Evolutionary conservation across 2,888 invertebrate genomes (phyloP).

Genomic region (Chrysomela aeneicollis): DNA sequence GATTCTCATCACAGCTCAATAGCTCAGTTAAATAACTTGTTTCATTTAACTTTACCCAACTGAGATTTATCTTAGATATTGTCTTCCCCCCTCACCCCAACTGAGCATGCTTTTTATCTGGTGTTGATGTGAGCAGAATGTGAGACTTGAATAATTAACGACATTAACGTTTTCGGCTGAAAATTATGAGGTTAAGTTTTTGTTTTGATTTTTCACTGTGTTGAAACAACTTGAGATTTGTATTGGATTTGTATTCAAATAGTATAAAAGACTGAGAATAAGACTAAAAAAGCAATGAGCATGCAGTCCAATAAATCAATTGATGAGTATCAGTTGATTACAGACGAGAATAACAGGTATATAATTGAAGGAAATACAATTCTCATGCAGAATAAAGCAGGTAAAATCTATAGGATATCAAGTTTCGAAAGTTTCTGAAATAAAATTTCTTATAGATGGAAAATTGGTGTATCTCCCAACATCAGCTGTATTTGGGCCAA

Average conservation of each 20-base stretch:
- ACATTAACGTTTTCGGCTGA: neutral
- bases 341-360: neutral
- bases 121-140: neutral
- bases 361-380: neutral
- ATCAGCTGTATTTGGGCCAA: constrained; percentile 3
- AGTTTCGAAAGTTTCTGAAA: neutral
- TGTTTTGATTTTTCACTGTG: neutral
- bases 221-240: no score
- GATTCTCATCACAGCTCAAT: neutral
- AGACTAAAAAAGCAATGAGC: no score
- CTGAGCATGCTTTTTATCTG: neutral
- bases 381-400: neutral
- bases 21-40: neutral
- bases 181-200: neutral
- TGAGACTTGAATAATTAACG: neutral
- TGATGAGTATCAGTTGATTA: neutral
- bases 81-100: constrained; percentile 1
- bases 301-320: neutral
- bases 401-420: neutral
- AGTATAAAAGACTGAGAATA: no score
- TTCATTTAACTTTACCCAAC: neutral
- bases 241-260: no score
- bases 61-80: no score
- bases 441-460: neutral
- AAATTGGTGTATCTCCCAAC: neutral